These are phyloP conservation scores for Cyaniris semiargus DNA, from an alignment of 2,888 invertebrate species.

Conservation along the genomic window DNA sequence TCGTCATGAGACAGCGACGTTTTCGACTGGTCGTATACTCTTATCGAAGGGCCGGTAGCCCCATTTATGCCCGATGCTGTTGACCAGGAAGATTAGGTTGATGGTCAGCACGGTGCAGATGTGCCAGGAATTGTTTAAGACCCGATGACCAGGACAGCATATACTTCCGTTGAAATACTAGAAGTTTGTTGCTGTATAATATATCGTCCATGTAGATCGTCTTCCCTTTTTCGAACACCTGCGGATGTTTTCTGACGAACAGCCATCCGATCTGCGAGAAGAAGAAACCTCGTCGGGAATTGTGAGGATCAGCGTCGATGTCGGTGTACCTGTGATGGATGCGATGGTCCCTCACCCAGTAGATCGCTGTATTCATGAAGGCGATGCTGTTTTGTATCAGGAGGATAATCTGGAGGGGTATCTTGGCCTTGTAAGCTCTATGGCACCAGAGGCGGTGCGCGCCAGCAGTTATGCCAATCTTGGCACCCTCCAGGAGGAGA, in stretches of 20 bases:
- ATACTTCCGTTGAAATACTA: slow-evolving; percentile 18
- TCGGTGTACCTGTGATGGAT: not conserved
- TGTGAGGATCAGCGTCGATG: not conserved
- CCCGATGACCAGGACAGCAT: not conserved
- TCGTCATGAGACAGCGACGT: slow-evolving; percentile 49
- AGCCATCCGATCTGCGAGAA: not conserved
- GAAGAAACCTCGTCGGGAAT: no score
- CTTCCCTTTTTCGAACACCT: not conserved
- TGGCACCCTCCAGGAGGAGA: not conserved
- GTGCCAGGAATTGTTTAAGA: slow-evolving; percentile 61
- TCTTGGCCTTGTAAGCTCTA: not conserved
- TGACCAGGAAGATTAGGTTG: slow-evolving; percentile 84
- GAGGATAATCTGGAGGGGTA: not conserved
- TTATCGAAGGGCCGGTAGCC: slow-evolving; percentile 71
- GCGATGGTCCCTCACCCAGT: not conserved
- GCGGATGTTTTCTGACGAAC: not conserved
- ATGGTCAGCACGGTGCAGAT: slow-evolving; percentile 65
- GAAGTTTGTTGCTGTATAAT: not conserved
- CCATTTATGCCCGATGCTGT: slow-evolving; percentile 82
- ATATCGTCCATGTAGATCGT: slow-evolving; percentile 6
- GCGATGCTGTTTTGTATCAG: no score
- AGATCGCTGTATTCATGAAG: no score
- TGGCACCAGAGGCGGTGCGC: not conserved
- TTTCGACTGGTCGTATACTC: slow-evolving; percentile 51
- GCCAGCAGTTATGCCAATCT: not conserved